Evolutionary conservation across 2,797 vertebrate genomes (phyloP).

Genomic region (Craterocephalus amniculus): DNA sequence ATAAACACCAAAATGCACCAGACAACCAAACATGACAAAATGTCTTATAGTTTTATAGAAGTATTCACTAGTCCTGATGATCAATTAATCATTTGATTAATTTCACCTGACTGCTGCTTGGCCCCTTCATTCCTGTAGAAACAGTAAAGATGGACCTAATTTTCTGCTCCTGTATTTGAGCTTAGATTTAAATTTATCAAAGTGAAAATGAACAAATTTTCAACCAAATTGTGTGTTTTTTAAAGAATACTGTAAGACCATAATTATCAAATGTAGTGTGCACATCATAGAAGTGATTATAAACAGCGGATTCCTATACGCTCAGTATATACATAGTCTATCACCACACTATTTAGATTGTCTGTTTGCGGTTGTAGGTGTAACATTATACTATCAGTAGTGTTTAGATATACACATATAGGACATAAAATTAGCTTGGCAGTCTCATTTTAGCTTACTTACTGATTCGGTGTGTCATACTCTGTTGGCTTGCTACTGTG

Average conservation of each 20-base stretch:
- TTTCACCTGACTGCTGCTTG: not conserved
- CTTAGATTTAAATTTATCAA: too few relatives aligned
- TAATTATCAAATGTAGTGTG: too few relatives aligned
- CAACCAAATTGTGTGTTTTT: too few relatives aligned
- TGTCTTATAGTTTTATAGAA: too few relatives aligned
- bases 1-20: not conserved
- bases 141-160: not conserved
- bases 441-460: not conserved
- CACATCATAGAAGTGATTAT: not conserved
- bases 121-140: too few relatives aligned
- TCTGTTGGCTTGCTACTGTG: not conserved
- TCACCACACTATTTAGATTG: not conserved
- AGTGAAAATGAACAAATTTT: not conserved
- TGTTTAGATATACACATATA: conserved; percentile 23
- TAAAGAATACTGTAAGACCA: too few relatives aligned
- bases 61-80: too few relatives aligned
- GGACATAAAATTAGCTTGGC: not conserved
- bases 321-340: not conserved
- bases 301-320: not conserved
- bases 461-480: not conserved
- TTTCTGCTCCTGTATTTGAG: not conserved
- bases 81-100: not conserved
- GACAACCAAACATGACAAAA: not conserved
- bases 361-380: not conserved
- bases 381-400: conserved; percentile 12